Conservation (phyloP, 2,797 vertebrate species). For the Hypotaenidia philippensis region DNA sequence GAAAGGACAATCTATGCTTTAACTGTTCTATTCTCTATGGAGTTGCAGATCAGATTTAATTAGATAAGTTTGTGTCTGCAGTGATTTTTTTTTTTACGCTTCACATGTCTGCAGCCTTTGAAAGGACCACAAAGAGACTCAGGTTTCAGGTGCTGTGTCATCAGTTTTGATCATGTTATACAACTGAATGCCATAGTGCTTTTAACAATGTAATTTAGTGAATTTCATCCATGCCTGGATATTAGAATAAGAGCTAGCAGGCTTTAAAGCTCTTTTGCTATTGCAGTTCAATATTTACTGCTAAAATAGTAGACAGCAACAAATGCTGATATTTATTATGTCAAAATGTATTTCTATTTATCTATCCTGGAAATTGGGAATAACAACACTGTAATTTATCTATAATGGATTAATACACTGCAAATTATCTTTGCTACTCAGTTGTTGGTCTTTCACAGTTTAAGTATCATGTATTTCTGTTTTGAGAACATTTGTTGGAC, state of each 20-base stretch:
- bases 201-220: slow-evolving; percentile 44
- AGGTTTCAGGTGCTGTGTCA: slow-evolving; percentile 54
- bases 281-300: not conserved
- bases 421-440: not conserved
- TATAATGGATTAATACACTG: not conserved
- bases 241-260: not conserved
- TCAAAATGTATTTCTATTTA: not conserved
- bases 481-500: not conserved
- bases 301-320: not conserved
- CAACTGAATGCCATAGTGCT: slow-evolving; percentile 42
- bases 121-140: slow-evolving; percentile 43
- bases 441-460: not conserved
- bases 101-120: not conserved
- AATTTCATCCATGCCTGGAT: slow-evolving; percentile 32
- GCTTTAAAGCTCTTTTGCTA: slow-evolving; percentile 1
- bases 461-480: not conserved
- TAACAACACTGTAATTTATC: not conserved
- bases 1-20: not conserved
- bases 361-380: not conserved
- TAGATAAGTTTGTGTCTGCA: slow-evolving; percentile 44
- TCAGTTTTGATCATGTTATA: slow-evolving; percentile 53
- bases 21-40: slow-evolving; percentile 33
- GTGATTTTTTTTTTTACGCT: not conserved
- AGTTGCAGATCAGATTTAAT: slow-evolving; percentile 52
- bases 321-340: not conserved